Evolutionary conservation across 2,797 vertebrate genomes (phyloP), one percentile per base, ranked within the genome.

Genomic region (Clarias fuscus): DNA sequence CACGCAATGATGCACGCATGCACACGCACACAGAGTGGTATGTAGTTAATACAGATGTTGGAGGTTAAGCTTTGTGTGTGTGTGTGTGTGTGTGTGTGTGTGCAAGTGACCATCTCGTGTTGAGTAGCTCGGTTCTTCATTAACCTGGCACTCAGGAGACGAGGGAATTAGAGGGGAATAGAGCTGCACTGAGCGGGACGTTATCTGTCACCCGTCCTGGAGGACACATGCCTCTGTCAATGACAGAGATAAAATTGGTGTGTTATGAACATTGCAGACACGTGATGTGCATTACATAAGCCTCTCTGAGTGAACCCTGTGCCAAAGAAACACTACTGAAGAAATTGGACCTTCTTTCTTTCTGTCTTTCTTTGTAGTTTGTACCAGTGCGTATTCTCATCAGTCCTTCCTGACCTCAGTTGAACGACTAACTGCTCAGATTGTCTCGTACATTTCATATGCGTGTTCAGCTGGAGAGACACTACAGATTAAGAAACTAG

Each of bases 201-300:
- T 75, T 83, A 83, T 87, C 78, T 82, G 82, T 86, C 53, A 40
- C 33, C 80, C 80, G 76, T 76, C 86, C 53, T 58, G 67, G 56
- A 83, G 80, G 84, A 84, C 86, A 84, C 89, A 88, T 84, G 85
- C 89, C 89, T 84, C 75, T 73, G 71, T 88, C 87, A 87, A 53
- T 83, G 86, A 73, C 24, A 37, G 72, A 87, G 79, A 67, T 84
- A 85, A 89, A 88, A 85, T 65, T 72, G 71, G 59, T 88, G 61
- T n/a, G 59, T 86, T 86, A 85, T 86, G 83, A 89, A 64, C 88
- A 86, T 76, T 78, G 37, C 84, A 68, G 84, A 67, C 67, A 68
- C 70, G 78, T 87, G 85, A 84, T 22, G 77, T 37, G 67, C 77
- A 75, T 89, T 90, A 85, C 48, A 43, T 86, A 90, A 88, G 24